Conservation (phyloP, 2,888 invertebrate genomes). For the Andrena fulva region DNA sequence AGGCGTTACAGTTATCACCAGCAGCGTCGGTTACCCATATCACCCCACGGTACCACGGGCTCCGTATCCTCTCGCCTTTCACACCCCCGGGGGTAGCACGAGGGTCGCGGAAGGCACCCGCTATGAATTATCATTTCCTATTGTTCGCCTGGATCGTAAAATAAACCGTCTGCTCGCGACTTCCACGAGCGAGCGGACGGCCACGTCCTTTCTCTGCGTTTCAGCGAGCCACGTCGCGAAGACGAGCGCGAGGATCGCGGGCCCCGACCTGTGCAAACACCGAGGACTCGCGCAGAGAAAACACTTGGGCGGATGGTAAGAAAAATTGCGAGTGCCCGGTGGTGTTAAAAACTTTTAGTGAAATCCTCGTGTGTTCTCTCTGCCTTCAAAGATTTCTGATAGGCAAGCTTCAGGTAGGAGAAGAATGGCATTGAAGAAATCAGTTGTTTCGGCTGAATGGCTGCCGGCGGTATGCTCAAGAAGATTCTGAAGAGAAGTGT, state of each 20-base stretch:
- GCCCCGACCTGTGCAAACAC: constrained; percentile 3
- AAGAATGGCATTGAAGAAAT: too few species aligned
- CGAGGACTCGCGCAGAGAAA: not conserved
- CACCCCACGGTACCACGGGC: constrained; percentile 37
- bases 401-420: too few species aligned
- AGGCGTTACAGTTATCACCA: constrained; percentile 79
- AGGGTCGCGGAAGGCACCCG: constrained; percentile 71
- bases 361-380: not conserved
- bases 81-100: constrained; percentile 66
- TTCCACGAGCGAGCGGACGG: not conserved
- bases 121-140: constrained; percentile 81
- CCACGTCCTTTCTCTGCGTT: constrained; percentile 20
- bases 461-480: too few species aligned
- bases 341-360: not conserved
- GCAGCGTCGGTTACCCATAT: constrained; percentile 44
- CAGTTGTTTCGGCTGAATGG: too few species aligned
- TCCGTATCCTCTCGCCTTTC: constrained; percentile 12
- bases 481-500: too few species aligned
- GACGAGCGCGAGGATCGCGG: not conserved
- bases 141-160: constrained; percentile 78
- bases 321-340: constrained; percentile 2
- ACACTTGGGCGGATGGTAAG: not conserved
- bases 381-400: too few species aligned
- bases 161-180: constrained; percentile 67
- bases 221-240: constrained; percentile 9